Evolutionary conservation across 2,113 vertebrate species (phyloP).

Genomic region (Notarius quadriscutis): DNA sequence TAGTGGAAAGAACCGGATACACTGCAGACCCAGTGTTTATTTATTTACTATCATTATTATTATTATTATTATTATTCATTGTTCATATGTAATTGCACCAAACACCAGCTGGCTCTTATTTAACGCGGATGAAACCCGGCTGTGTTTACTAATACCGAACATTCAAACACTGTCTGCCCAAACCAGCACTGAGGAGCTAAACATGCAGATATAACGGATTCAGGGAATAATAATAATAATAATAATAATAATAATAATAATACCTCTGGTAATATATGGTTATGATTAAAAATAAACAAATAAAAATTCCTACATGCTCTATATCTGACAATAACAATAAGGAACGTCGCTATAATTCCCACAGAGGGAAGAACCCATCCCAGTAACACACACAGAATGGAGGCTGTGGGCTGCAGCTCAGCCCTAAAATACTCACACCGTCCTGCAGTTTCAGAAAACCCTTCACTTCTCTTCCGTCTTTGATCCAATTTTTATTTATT

Average conservation of each 20-base stretch:
- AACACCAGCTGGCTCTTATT: not conserved
- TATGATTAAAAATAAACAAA: not conserved
- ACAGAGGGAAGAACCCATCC: not conserved
- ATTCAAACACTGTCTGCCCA: not conserved
- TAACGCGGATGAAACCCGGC: not conserved
- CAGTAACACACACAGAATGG: slow-evolving; percentile 13
- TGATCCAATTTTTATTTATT: not conserved
- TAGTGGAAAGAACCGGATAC: not conserved
- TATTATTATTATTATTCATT: too few relatives aligned
- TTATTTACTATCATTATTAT: not conserved
- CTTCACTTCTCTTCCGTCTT: slow-evolving; percentile 28
- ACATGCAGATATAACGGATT: slow-evolving; percentile 40
- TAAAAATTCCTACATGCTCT: not conserved
- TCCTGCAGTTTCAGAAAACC: not conserved
- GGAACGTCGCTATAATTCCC: not conserved
- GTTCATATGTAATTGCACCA: too few relatives aligned
- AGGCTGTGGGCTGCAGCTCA: not conserved
- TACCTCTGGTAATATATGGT: not conserved
- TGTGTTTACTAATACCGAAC: not conserved
- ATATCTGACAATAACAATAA: not conserved
- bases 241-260: not conserved
- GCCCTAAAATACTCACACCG: not conserved
- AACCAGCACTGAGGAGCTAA: not conserved
- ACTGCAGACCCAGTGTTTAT: not conserved
- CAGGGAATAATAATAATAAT: too few relatives aligned